These are phyloP conservation scores for Thaleichthys pacificus DNA, from an alignment of 2,797 vertebrate genomes.

Conservation along the genomic window DNA sequence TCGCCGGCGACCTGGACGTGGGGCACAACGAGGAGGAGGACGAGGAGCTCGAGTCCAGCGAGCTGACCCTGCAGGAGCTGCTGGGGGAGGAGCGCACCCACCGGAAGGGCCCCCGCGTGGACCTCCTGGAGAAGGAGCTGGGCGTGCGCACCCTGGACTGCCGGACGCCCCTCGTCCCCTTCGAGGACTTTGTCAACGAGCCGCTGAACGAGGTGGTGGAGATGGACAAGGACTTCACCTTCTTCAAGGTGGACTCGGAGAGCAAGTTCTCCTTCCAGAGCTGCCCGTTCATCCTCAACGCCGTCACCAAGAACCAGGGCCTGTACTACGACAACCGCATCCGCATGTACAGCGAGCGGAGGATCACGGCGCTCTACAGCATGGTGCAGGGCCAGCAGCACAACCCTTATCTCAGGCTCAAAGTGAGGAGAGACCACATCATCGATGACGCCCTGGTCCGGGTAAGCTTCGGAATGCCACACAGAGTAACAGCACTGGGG, in stretches of 20 bases:
- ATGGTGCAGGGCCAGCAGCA: constrained; percentile 96
- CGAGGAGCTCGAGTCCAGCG: constrained; percentile 90
- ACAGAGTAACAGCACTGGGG: too few species aligned
- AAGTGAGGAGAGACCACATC: constrained; percentile 96
- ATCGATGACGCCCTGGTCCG: constrained; percentile 97
- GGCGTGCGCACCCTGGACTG: constrained; percentile 89
- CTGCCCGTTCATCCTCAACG: constrained; percentile 95
- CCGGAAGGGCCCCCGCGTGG: constrained; percentile 90
- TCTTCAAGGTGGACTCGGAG: constrained; percentile 98
- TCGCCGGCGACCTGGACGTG: constrained; percentile 88
- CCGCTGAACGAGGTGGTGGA: constrained; percentile 96
- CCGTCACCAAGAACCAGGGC: constrained; percentile 95
- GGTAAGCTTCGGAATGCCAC: constrained; percentile 75
- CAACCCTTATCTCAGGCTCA: constrained; percentile 93
- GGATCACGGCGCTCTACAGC: constrained; percentile 97
- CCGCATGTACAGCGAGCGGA: constrained; percentile 97
- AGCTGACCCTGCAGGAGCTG: constrained; percentile 92
- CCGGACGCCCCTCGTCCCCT: constrained; percentile 89
- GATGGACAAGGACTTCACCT: constrained; percentile 99
- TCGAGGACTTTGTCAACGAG: constrained; percentile 97
- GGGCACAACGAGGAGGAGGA: constrained; percentile 94
- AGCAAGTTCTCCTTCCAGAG: constrained; percentile 99
- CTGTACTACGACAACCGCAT: constrained; percentile 99
- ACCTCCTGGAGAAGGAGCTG: constrained; percentile 92
- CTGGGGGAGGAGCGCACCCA: constrained; percentile 93